Conservation (phyloP, 1,140 invertebrate species). For the Scylla paramamosain region DNA sequence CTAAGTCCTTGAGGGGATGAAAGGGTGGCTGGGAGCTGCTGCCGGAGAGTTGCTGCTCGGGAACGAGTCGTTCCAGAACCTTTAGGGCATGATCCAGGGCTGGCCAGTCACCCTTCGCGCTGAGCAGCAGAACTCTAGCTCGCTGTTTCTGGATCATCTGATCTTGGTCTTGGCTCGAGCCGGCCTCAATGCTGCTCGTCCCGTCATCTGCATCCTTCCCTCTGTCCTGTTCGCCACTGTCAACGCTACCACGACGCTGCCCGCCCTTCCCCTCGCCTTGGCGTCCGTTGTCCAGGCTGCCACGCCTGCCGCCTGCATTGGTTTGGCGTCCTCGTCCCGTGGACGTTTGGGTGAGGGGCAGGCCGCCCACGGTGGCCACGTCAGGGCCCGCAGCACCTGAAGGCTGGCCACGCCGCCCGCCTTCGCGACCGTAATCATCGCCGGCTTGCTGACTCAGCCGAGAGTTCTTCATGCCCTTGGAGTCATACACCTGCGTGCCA, state of each 20-base stretch:
- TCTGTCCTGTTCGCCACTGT: constrained; percentile 44
- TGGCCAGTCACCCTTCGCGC: constrained; percentile 58
- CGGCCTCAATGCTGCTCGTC: too few species aligned
- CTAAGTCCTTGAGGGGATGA: constrained; percentile 47
- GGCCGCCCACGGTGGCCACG: constrained; percentile 15
- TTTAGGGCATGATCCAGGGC: constrained; percentile 68
- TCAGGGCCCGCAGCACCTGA: not conserved
- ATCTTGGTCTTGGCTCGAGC: constrained; percentile 11
- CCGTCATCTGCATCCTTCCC: not conserved
- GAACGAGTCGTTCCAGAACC: constrained; percentile 45
- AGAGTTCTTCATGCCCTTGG: constrained; percentile 32
- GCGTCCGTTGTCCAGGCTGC: constrained; percentile 56
- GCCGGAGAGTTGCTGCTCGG: not conserved
- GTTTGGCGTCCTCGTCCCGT: constrained; percentile 21
- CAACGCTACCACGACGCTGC: constrained; percentile 33
- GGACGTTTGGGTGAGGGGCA: constrained; percentile 6
- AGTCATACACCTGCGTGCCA: constrained; percentile 63
- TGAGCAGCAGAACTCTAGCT: constrained; percentile 35
- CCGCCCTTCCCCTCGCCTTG: constrained; percentile 25
- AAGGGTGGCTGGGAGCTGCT: constrained; percentile 17
- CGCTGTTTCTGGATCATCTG: constrained; percentile 46
- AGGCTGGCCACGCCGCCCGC: constrained; percentile 9
- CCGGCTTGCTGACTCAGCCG: not conserved
- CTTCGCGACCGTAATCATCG: not conserved
- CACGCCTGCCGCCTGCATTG: constrained; percentile 11